Conservation (phyloP, 2,888 invertebrate genomes). For the Andrena dorsata region DNA sequence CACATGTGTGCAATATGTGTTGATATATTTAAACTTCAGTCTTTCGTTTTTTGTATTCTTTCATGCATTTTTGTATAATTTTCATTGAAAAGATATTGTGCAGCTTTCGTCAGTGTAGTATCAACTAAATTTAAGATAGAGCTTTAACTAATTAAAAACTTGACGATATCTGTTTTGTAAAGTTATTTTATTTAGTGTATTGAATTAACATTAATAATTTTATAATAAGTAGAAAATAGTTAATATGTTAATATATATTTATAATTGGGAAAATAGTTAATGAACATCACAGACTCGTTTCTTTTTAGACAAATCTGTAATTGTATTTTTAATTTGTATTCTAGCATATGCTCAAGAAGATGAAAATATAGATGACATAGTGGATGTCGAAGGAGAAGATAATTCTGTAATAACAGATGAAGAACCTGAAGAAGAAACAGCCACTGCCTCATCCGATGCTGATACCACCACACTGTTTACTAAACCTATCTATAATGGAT, state of each 20-base stretch:
- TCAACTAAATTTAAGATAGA: neutral
- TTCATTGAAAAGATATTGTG: neutral
- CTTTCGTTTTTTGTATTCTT: neutral
- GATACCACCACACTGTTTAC: slow-evolving; percentile 96
- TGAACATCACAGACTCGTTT: too few relatives aligned
- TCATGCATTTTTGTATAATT: neutral
- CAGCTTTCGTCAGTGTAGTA: too few relatives aligned
- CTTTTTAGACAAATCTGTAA: neutral
- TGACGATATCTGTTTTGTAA: neutral
- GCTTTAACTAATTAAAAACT: neutral
- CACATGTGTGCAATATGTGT: slow-evolving; percentile 18
- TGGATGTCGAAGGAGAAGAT: slow-evolving; percentile 88
- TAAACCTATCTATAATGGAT: slow-evolving; percentile 87
- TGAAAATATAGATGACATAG: slow-evolving; percentile 86
- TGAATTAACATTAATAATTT: neutral
- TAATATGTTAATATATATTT: neutral
- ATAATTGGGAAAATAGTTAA: too few relatives aligned
- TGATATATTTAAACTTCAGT: neutral
- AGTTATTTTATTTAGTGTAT: neutral
- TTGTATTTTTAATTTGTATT: slow-evolving; percentile 60
- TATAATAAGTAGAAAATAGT: neutral
- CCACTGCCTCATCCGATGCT: slow-evolving; percentile 94
- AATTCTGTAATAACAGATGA: slow-evolving; percentile 85
- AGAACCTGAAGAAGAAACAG: slow-evolving; percentile 87
- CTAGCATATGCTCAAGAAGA: slow-evolving; percentile 88